Percentiles rank a stretch among this genome's conserved stretches.
phyloP scores from a whole-genome alignment of 2,113 vertebrate genomes.

The Pionites leucogaster region DNA sequence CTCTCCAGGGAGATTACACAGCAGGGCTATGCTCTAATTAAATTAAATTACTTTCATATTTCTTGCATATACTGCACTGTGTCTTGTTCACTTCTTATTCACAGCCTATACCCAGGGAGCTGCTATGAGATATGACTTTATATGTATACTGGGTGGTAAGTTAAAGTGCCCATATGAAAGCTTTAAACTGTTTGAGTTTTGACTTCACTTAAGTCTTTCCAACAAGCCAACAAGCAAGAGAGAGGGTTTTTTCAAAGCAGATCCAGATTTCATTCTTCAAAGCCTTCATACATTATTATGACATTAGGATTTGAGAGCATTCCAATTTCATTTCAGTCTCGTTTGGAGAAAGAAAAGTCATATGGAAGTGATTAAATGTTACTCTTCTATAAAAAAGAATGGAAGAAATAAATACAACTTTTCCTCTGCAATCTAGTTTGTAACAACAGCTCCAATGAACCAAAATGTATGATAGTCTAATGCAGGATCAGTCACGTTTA shows the following conservation, averaged over 20 bases:
- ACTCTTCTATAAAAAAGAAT: constrained; percentile 14
- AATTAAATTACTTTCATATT: background rate
- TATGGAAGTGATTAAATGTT: constrained; percentile 49
- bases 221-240: background rate
- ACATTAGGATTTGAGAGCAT: constrained; percentile 23
- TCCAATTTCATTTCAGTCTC: constrained; percentile 38
- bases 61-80: background rate
- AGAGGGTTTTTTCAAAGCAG: constrained; percentile 17
- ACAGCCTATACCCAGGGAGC: background rate
- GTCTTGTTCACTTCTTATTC: background rate
- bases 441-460: background rate
- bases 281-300: background rate
- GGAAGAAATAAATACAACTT: background rate
- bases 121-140: background rate
- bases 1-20: background rate
- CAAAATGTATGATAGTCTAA: background rate
- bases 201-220: background rate
- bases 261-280: constrained; percentile 42
- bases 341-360: constrained; percentile 29
- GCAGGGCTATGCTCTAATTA: background rate
- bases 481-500: background rate
- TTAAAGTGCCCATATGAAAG: background rate
- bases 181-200: constrained; percentile 1
- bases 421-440: background rate
- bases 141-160: background rate